Percentiles rank a stretch among this genome's conserved stretches.
These are phyloP conservation scores for Cantharis nigra DNA, from an alignment of 2,888 invertebrate species.

Conservation along the genomic window DNA sequence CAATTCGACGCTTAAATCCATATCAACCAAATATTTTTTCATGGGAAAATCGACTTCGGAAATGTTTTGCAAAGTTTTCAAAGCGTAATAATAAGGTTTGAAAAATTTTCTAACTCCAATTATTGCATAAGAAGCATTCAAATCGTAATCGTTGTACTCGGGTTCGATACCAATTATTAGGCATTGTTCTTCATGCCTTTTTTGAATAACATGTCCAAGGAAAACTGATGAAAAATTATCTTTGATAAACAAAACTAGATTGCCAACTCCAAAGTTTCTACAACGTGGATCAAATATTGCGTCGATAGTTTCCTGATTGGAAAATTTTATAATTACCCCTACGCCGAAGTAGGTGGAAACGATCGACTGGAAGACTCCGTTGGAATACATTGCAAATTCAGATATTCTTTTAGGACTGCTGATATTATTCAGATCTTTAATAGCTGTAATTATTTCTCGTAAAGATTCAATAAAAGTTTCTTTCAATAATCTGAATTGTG, in stretches of 20 bases:
- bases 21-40: conserved; percentile 68
- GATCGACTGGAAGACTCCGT: conserved; percentile 57
- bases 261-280: too few species aligned
- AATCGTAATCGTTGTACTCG: conserved; percentile 38
- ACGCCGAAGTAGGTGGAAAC: conserved; percentile 49
- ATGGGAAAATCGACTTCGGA: conserved; percentile 66
- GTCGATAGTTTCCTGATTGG: conserved; percentile 28
- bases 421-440: conserved; percentile 13
- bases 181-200: conserved; percentile 56
- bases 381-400: conserved; percentile 55
- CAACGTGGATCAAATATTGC: conserved; percentile 2
- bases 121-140: conserved; percentile 60
- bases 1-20: conserved; percentile 43
- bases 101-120: conserved; percentile 79
- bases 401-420: conserved; percentile 14
- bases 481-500: conserved; percentile 75
- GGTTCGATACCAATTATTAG: conserved; percentile 2
- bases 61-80: conserved; percentile 67
- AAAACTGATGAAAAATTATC: conserved; percentile 71
- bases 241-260: conserved; percentile 69
- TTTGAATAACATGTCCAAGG: conserved; percentile 70
- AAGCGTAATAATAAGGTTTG: conserved; percentile 77
- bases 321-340: conserved; percentile 51
- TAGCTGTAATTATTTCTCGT: conserved; percentile 60
- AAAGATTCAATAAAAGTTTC: conserved; percentile 81